These are phyloP conservation scores for Naso thynnoides DNA, from an alignment of 2,797 vertebrate species.

Conservation along the genomic window DNA sequence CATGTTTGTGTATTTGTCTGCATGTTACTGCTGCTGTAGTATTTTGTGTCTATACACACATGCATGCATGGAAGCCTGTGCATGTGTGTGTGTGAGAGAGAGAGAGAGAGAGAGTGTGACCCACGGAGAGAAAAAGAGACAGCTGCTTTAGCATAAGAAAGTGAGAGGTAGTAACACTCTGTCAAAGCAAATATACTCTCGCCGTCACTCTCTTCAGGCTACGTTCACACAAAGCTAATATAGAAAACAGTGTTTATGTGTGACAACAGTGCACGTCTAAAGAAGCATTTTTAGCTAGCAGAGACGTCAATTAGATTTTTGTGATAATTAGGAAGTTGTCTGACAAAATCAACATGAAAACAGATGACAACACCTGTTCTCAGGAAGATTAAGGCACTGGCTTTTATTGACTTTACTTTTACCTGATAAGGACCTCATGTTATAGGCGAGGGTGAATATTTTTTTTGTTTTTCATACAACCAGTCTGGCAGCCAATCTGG, in stretches of 20 bases:
- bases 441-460: not conserved
- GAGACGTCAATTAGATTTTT: not conserved
- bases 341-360: constrained; percentile 5
- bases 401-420: not conserved
- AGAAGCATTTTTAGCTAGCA: not conserved
- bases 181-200: constrained; percentile 65
- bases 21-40: constrained; percentile 25
- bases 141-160: constrained; percentile 50
- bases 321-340: not conserved
- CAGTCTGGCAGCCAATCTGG: not conserved
- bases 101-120: not conserved
- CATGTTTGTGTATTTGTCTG: constrained; percentile 38
- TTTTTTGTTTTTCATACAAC: not conserved
- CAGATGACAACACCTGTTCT: constrained; percentile 1
- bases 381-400: not conserved
- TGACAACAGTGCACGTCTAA: constrained; percentile 15
- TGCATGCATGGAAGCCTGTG: constrained; percentile 1
- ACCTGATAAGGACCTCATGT: not conserved
- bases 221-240: not conserved
- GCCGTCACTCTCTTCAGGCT: constrained; percentile 34
- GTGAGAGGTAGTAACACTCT: constrained; percentile 72
- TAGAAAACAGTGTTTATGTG: constrained; percentile 17
- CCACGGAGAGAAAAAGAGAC: not conserved
- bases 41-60: constrained; percentile 27
- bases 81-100: constrained; percentile 13